Base-by-base conservation (phyloP, 1,140 invertebrate species). In the Ganaspis sp. region DNA sequence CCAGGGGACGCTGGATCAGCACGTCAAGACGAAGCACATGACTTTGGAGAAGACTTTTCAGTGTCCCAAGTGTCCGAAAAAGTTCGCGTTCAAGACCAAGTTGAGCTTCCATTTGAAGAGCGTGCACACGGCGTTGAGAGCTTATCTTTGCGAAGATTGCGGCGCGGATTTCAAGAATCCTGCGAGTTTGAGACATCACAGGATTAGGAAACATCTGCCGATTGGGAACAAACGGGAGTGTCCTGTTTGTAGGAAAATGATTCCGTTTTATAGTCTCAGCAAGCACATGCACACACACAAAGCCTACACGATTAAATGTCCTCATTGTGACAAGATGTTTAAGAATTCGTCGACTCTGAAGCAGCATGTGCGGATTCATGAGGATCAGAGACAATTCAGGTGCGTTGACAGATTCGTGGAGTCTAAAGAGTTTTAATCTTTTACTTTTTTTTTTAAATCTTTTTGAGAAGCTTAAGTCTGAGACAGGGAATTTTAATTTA, bases 271-370 rank as follows among this genome's bases (percentile, higher is more conserved):
- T 49, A 90, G 90, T 72, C 83, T 91, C 23, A 91, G 90, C 0
- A 91, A 91, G 34, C 90, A 91, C 21, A 91, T 91, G 90, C 89
- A 91, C 21, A 91, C 90, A 0, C 90, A 91, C 69, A 91, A 91
- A 58, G 87, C 89, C 8, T 91, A 91, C n/a, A 89, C 87, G 1
- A 91, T 91, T 9, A 82, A 91, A 11, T 91, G 90, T 82, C 88
- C 89, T 0, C 88, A 89, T 38, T 91, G 90, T 64, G 90, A 91
- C 21, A 91, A 91, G 75, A 91, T 91, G 90, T 91, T 91, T 58
- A 91, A 91, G 79, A 91, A 91, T 69, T 88, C 87, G 1, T 91
- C 90, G 9, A 91, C 90, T 0, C 74, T 91, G n/a, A 91, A 91
- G 45, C 90, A 92, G 70, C 90, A 92, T 73, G 84, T 90, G 9